Evolutionary conservation across 2,888 invertebrate genomes (phyloP), one percentile per base, ranked within the genome.

Genomic region (Petrophora chlorosata): DNA sequence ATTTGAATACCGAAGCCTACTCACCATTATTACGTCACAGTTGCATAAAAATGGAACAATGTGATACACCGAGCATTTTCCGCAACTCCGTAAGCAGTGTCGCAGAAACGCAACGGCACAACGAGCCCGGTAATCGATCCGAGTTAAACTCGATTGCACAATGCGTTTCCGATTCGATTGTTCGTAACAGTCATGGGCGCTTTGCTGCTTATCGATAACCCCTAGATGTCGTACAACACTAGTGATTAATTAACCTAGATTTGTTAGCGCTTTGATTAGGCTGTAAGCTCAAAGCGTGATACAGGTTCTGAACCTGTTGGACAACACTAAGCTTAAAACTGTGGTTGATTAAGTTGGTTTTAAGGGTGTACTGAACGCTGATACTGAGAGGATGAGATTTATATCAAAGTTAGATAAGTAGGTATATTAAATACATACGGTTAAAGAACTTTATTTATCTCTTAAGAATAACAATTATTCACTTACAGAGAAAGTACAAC

Each of bases 101-200:
- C 63, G 59, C 59, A 59, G 45, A 54, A 47, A 40, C 53, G 63
- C 59, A 61, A 68, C 64, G 65, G 70, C 65, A 66, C 69, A 61
- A 25, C 62, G 72, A 55, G 41, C 60, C 50, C 54, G 52, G 65
- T 74, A 75, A 76, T 71, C 67, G 68, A 67, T 65, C 50, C 55
- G 59, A 56, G 71, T 72, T 69, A 63, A 61, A 56, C 63, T 66
- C 65, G 64, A 74, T 75, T 75, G 62, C 67, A 66, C 70, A 75
- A 75, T 68, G 52, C 64, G 59, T 67, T 70, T 69, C 65, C 69
- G 63, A 69, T 57, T 52, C 62, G 53, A 71, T 67, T 67, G 63
- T 67, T 63, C 35, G 56, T 53, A 64, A 56, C 42, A 42, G 46
- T 25, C 44, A 30, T 54, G 45, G 49, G 46, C 52, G 40, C 45